Base-by-base conservation (phyloP, 92 coral and sea anemone genomes). In the Siderastrea siderea region DNA sequence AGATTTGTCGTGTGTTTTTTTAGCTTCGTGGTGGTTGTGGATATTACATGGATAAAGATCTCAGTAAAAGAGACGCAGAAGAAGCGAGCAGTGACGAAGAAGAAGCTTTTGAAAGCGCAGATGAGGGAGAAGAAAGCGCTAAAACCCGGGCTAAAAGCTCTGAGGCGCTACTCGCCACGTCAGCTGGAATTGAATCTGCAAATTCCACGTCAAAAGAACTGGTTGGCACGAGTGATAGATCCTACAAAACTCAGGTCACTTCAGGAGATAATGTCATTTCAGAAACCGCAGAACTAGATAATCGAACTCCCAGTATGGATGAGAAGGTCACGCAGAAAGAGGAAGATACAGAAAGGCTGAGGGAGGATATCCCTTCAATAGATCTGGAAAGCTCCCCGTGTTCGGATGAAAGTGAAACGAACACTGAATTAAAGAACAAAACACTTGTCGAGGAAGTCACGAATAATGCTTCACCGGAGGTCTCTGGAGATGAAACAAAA, bases 81-180 rank as follows among this genome's bases (percentile, higher is more conserved):
- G 95, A 87, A 47, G 96, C 80, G 53, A 97, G 98, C 45, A 91
- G 96, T 77, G 99, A 93, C 47, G 99, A 96, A 69, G 99, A 97
- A 85, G 99, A 94, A 4, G 98, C 93, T 84, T 97, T 97, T 82
- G 99, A 97, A 86, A 97, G 99, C 85, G 99, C 99, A 8, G 99
- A 97, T 78, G 99, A 97, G 87, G 99, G 99, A 71, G 98, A 97
- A 61, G 98, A 95, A 59, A 76, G 60, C 43, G 17, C 80, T 47
- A 86, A 52, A 47, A 78, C 6, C 55, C 50, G 60, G 16, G 17
- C 80, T 47, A 86, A 52, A 47, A 78, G 9, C 55, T 57, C 26
- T 63, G 70, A 68, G 68, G 84, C 92, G 86, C 86, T 88, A 81
- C 81, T 79, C 51, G 98, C 98, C 98, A 95, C 98, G 98, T 93